Evolutionary conservation across 2,888 invertebrate species (phyloP), one percentile per base, ranked within the genome.

Genomic region (Odontocolon sp.): DNA sequence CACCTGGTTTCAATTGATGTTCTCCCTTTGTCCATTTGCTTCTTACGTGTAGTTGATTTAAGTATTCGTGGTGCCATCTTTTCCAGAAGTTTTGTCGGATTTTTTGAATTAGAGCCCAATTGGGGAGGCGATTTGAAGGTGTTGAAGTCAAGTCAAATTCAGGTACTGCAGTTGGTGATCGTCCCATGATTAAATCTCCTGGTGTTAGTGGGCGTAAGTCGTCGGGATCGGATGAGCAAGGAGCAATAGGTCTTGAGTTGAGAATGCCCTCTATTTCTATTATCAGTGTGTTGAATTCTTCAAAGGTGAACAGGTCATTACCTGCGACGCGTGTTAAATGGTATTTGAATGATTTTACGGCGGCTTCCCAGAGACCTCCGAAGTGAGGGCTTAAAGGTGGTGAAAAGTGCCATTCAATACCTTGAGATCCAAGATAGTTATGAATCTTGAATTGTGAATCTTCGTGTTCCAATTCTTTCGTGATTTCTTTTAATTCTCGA

Each of bases 401-500:
- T 21, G 21, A 40, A n/a, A 71, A 63, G n/a, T 71, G 63, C 71
- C 64, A 73, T 4, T 26, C 11, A 9, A 50, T 73, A 6, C 18
- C 36, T 1, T 73, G 31, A 6, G 23, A 3, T 2, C 40, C 57
- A 0, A 14, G n/a, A 2, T 42, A n/a, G n/a, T 57, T 45, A 1
- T 33, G 11, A 18, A 72, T 56, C 6, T 38, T 31, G n/a, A 8
- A 21, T 8, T 11, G 36, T 9, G 50, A 0, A 18, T 33, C 47
- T 26, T 59, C 50, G 0, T 23, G n/a, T 38, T 54, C 50, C 42
- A 59, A 59, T 3, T 36, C 3, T 0, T 36, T 14, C 8, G 18
- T 47, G 0, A 73, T 21, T 16, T 77, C 52, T 38, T 66, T 21
- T 16, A 84, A 40, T 52, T 80, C 69, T 3, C 57, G 52, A 11